Conservation (phyloP, 2,113 vertebrate species). For the Cygnus buccinator region DNA sequence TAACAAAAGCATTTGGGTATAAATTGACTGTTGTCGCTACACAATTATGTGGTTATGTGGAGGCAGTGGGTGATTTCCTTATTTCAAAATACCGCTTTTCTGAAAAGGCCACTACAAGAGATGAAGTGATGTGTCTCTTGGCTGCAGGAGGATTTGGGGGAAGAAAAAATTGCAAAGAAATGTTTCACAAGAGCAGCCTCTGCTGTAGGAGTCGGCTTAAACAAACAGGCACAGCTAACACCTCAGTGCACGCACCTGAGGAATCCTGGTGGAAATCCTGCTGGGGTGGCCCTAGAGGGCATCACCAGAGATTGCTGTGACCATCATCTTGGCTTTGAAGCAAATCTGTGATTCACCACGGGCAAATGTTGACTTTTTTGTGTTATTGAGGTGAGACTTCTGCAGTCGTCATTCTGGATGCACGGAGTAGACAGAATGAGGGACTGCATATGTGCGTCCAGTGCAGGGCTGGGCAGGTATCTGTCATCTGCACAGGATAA, state of each 20-base stretch:
- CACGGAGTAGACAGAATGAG: neutral
- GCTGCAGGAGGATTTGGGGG: neutral
- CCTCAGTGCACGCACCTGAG: neutral
- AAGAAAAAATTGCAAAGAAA: neutral
- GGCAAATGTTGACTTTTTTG: neutral
- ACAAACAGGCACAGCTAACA: neutral
- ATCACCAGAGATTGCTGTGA: neutral
- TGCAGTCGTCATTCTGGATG: neutral
- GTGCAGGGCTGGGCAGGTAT: neutral
- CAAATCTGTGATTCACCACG: neutral
- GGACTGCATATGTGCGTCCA: neutral
- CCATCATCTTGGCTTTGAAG: neutral
- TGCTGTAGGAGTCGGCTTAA: neutral
- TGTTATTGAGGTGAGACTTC: neutral
- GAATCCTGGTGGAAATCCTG: neutral
- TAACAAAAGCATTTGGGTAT: neutral
- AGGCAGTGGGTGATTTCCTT: neutral
- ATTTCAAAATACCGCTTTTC: neutral
- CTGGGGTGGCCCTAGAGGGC: neutral
- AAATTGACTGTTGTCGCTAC: neutral
- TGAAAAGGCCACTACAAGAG: neutral
- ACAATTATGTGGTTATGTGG: rapidly evolving
- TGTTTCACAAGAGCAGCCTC: neutral
- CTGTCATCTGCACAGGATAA: neutral
- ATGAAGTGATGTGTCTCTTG: neutral